Base-by-base conservation (phyloP, 1,140 invertebrate species). In the Drosophila bocqueti region DNA sequence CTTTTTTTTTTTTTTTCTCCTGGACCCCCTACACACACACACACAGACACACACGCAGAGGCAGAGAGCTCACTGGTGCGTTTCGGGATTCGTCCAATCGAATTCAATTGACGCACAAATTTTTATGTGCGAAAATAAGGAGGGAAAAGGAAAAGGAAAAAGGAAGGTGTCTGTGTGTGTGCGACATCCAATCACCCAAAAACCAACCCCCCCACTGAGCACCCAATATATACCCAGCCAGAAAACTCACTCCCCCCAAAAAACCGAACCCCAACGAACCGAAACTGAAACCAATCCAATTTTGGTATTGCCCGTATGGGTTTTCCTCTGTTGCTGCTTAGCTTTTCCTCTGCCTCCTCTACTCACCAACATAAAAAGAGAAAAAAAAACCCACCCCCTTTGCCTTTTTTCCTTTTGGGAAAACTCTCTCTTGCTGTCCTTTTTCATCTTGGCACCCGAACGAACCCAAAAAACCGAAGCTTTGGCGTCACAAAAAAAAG, bases 81-180 rank as follows among this genome's bases (percentile, higher is more conserved):
- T 81, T 60, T 63, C 74, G 71, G 58, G 75, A 58, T 76, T 87
- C 78, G 85, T 75, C 91, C 91, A 92, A 92, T 92, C 91, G 91
- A 92, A 92, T 92, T 91, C 91, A 92, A 92, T 92, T 92, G 91
- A 92, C 91, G 82, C 91, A 85, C 91, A 85, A 73, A 92, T 92
- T 85, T 90, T 90, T 91, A 91, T 90, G 82, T 86, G 67, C 76
- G 57, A 40, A 62, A 71, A 59, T 72, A 66, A 40, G 59, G 61
- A 52, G 58, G 29, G 52, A 59, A 62, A 46, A 68, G 52, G 54
- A 62, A 46, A 68, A 21, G 2, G 8, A 8, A 52, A 40, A 62
- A 26, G 43, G 61, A 24, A 49, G 24, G 29, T 31, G 49, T 18
- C n/a, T 26, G 9, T 55, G 24, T 73, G 24, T 42, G 59, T 38